These are phyloP conservation scores for Tribolium castaneum DNA, from an alignment of 1,140 invertebrate species.

Conservation along the genomic window DNA sequence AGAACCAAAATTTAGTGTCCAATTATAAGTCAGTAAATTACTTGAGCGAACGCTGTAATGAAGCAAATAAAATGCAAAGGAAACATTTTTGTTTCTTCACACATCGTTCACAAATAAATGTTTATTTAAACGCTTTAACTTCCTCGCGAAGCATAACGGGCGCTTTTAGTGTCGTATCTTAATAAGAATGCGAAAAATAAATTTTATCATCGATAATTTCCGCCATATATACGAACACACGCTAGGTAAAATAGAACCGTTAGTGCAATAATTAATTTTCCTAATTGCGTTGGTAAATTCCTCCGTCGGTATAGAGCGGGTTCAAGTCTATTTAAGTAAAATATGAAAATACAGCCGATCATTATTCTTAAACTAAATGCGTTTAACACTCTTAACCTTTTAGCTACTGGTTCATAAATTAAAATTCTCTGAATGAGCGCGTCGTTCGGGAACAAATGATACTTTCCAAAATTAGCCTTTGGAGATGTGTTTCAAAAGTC, in stretches of 20 bases:
- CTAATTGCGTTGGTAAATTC: background rate
- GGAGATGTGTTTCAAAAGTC: background rate
- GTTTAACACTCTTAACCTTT: conserved; percentile 9
- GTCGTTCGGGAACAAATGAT: background rate
- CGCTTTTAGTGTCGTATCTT: background rate
- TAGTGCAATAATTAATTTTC: conserved; percentile 2
- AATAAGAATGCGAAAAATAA: background rate
- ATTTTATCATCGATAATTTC: background rate
- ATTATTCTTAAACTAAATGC: conserved; percentile 10
- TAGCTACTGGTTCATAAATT: background rate
- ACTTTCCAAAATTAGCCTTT: background rate
- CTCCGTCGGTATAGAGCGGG: background rate
- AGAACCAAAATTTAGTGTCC: no score
- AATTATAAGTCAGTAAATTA: no score
- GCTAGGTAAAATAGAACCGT: background rate
- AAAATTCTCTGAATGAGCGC: background rate
- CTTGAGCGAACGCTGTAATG: no score
- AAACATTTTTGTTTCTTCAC: no score
- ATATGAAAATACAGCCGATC: background rate
- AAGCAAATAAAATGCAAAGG: no score
- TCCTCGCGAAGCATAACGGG: background rate
- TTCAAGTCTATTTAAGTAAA: background rate
- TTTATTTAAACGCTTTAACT: background rate
- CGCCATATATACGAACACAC: background rate
- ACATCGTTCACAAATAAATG: background rate